Base-by-base conservation (phyloP, 2,113 vertebrate species). In the Rhagologus leucostigma region DNA sequence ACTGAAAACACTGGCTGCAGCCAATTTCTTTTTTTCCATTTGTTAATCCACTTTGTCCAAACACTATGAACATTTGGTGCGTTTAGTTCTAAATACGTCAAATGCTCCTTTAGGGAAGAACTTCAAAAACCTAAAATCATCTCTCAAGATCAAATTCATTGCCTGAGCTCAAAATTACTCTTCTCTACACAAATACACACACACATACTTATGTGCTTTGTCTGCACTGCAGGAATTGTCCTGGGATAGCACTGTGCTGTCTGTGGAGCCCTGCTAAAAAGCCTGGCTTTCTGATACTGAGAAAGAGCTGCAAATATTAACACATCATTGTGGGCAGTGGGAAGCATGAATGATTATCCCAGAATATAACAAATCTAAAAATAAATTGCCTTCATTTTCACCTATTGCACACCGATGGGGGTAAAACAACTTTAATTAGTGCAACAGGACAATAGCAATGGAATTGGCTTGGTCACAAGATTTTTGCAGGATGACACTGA, bases 401-500 rank as follows among this genome's bases (percentile, higher is more conserved):
- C 95, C 90, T 97, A 90, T 95, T 84, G 83, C 96, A 96, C 94
- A 97, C 96, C 83, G 90, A 88, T 76, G 87, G 62, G 93, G 93
- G 84, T 95, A 95, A 96, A 97, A 92, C 95, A 97, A 95, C 95
- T 97, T 98, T 97, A 98, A 98, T 98, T 98, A 98, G 96, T 73
- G 60, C 96, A 97, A 96, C 84, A 97, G 98, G 98, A 98, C 98
- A 99, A 98, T 97, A 98, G 97, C 98, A 98, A 97, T 98, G 97
- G 98, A 98, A 98, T 98, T 98, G 98, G 97, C 97, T 98, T 97
- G 97, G 98, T 98, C 97, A 96, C 98, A 89, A 98, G 98, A 98
- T 98, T 98, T 98, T 98, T 98, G 96, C 67, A 97, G 81, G 96
- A 98, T 98, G 98, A 98, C 98, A 98, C 96, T 98, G 98, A 97